phyloP scores from a whole-genome alignment of 2,797 vertebrate species.

The Denticeps clupeoides region DNA sequence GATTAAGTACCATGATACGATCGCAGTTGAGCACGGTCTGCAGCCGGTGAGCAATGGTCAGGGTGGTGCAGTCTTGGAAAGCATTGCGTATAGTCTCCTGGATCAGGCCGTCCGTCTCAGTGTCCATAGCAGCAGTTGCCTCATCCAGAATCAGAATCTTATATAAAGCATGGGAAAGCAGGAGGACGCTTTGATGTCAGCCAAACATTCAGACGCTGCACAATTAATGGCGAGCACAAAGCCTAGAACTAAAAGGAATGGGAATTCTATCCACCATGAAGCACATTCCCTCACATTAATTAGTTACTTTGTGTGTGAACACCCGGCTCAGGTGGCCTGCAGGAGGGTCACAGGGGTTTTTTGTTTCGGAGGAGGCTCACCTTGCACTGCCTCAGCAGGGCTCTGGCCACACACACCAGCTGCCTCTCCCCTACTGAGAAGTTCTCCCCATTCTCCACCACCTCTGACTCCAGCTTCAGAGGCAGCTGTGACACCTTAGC shows the following conservation, averaged over 20 bases:
- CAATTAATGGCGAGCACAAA: too few relatives aligned
- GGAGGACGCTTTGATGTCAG: too few relatives aligned
- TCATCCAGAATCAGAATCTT: conserved; percentile 85
- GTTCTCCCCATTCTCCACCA: conserved; percentile 85
- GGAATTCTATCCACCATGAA: too few relatives aligned
- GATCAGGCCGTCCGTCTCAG: conserved; percentile 78
- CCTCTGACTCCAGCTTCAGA: conserved; percentile 81
- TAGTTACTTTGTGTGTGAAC: too few relatives aligned
- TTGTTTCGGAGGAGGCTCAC: conserved; percentile 35
- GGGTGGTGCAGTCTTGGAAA: conserved; percentile 80
- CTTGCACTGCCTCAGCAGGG: conserved; percentile 77
- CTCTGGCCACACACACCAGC: conserved; percentile 77
- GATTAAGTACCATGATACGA: conserved; percentile 85
- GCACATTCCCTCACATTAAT: too few relatives aligned
- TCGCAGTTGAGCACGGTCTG: conserved; percentile 80
- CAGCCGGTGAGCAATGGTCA: conserved; percentile 84
- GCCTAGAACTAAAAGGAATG: too few relatives aligned
- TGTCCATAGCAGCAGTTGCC: conserved; percentile 88
- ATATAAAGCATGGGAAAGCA: conserved; percentile 5
- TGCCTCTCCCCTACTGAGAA: conserved; percentile 85
- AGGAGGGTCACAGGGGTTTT: too few relatives aligned
- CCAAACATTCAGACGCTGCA: too few relatives aligned
- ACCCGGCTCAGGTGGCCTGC: too few relatives aligned
- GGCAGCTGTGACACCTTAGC: conserved; percentile 75
- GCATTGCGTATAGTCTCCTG: conserved; percentile 85